These are phyloP conservation scores for Arenaria interpres DNA, from an alignment of 2,113 vertebrate species.

Conservation along the genomic window DNA sequence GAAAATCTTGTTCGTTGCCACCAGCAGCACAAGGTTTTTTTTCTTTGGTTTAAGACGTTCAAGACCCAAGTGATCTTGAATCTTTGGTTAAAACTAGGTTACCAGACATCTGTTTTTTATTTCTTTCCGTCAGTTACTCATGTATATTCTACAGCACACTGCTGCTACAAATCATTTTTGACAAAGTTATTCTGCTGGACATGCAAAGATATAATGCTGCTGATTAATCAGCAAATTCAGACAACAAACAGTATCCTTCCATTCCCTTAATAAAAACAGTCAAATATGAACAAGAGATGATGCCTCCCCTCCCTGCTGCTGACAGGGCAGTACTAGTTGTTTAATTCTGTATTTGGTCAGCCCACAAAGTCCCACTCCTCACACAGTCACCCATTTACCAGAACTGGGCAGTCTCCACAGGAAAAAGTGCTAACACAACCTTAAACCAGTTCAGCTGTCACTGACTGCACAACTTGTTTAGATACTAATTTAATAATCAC, in stretches of 20 bases:
- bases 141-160: accelerated
- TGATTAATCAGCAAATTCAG: neutral
- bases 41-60: neutral
- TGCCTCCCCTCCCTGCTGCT: neutral
- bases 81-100: neutral
- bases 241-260: neutral
- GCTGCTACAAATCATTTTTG: neutral
- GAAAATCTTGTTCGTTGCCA: accelerated
- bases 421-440: neutral
- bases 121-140: no score
- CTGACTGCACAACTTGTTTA: neutral
- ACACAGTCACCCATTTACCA: neutral
- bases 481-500: neutral
- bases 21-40: neutral
- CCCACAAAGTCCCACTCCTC: neutral
- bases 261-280: accelerated
- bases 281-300: neutral
- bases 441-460: neutral
- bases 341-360: neutral
- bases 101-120: neutral
- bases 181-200: neutral
- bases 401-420: neutral
- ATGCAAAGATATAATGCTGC: accelerated
- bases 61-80: neutral
- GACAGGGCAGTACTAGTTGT: neutral